phyloP scores from a whole-genome alignment of 2,797 vertebrate genomes.

The Emydoidea blandingii region DNA sequence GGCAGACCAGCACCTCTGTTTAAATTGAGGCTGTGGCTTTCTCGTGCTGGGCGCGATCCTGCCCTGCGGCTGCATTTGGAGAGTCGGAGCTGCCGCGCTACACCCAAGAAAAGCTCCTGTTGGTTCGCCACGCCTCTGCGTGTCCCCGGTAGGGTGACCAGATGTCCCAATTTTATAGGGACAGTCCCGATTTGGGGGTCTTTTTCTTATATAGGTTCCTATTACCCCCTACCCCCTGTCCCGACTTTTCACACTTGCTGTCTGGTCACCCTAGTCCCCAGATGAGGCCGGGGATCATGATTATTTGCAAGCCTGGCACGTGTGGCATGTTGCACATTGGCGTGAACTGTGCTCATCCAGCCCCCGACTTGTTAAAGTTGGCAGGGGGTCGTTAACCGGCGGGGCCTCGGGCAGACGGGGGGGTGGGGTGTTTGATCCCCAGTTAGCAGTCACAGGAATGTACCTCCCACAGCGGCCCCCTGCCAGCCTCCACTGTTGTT shows the following conservation, averaged over 20 bases:
- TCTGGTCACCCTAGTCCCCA: no score
- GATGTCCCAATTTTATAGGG: no score
- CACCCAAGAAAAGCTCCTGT: background rate
- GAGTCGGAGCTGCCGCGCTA: no score
- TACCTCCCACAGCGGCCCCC: background rate
- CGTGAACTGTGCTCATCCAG: background rate
- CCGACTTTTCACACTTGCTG: no score
- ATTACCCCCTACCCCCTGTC: no score
- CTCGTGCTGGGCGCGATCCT: fast-evolving
- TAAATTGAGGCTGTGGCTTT: no score
- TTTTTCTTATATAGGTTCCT: no score
- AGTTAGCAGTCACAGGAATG: background rate
- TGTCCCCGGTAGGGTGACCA: no score
- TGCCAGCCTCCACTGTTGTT: background rate
- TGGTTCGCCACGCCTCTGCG: background rate
- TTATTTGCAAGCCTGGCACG: background rate
- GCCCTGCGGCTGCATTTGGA: no score
- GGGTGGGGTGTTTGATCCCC: background rate
- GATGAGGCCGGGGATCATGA: background rate
- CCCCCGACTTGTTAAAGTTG: background rate
- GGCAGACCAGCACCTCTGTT: background rate
- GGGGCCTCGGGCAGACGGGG: background rate
- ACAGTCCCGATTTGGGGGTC: no score
- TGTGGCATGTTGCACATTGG: background rate
- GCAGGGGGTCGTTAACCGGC: background rate